Conservation (phyloP, 2,888 invertebrate species). For the Agonopterix heracliana region DNA sequence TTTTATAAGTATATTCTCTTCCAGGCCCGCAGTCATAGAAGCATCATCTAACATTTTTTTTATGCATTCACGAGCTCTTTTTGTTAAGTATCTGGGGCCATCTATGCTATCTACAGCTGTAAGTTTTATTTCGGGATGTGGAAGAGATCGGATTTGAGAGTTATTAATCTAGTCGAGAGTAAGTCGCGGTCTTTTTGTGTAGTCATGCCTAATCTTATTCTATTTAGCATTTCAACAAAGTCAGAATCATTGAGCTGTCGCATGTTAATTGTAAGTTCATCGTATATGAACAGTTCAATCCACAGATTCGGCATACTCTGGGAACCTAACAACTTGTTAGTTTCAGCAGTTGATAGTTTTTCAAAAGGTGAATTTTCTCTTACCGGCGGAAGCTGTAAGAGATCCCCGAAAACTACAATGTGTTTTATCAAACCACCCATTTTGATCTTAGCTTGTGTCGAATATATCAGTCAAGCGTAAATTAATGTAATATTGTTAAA, state of each 20-base stretch:
- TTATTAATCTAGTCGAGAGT: constrained; percentile 16
- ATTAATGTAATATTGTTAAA: constrained; percentile 17
- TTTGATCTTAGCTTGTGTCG: constrained; percentile 21
- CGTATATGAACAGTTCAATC: constrained; percentile 21
- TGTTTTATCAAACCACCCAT: constrained; percentile 32
- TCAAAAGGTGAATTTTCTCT: too few relatives aligned
- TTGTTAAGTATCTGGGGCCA: constrained; percentile 10
- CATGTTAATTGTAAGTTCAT: constrained; percentile 16
- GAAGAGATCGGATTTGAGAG: constrained; percentile 8
- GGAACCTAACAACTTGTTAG: constrained; percentile 19
- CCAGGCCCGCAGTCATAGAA: constrained; percentile 15
- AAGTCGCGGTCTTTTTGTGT: constrained; percentile 17
- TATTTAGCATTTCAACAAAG: constrained; percentile 28
- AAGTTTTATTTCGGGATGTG: constrained; percentile 6
- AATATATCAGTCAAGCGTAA: constrained; percentile 24
- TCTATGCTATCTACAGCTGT: constrained; percentile 11
- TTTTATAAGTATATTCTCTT: constrained; percentile 15
- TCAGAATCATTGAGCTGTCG: constrained; percentile 14
- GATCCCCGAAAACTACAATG: constrained; percentile 30
- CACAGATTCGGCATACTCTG: constrained; percentile 22
- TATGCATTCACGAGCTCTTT: constrained; percentile 13
- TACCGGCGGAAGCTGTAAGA: constrained; percentile 33
- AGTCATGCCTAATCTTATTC: constrained; percentile 20
- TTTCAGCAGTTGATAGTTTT: too few relatives aligned
- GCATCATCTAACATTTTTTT: constrained; percentile 17